These are phyloP conservation scores for Corydoras maculifer DNA, from an alignment of 2,113 vertebrate species.

Conservation along the genomic window DNA sequence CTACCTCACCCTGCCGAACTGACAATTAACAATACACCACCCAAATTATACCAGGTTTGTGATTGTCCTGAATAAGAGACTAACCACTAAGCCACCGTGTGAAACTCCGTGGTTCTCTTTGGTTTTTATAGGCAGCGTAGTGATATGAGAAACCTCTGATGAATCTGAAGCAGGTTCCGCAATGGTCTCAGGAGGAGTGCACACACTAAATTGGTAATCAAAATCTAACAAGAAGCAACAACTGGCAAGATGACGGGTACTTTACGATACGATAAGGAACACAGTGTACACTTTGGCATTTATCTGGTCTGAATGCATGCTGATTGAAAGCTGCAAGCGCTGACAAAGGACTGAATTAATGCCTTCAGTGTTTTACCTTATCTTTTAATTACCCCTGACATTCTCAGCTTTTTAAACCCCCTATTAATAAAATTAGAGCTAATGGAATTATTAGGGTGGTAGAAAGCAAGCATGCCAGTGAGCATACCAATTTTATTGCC, in stretches of 20 bases:
- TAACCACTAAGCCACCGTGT: too few species aligned
- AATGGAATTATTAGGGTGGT: slow-evolving; percentile 56
- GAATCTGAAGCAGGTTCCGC: too few species aligned
- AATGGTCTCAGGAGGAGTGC: too few species aligned
- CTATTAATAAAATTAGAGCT: slow-evolving; percentile 65
- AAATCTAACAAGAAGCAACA: background rate
- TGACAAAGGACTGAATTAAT: slow-evolving; percentile 26
- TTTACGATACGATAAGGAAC: slow-evolving; percentile 4
- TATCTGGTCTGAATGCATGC: background rate
- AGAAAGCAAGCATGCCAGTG: slow-evolving; percentile 38
- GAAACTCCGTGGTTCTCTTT: too few species aligned
- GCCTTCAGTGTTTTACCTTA: slow-evolving; percentile 57
- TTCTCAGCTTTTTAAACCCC: slow-evolving; percentile 47
- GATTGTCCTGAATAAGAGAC: too few species aligned
- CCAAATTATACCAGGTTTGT: too few species aligned
- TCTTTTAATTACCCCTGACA: slow-evolving; percentile 72
- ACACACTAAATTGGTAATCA: too few species aligned
- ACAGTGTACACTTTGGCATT: background rate
- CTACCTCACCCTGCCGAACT: too few species aligned
- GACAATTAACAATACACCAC: too few species aligned
- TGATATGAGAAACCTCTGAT: too few species aligned
- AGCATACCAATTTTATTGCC: slow-evolving; percentile 15
- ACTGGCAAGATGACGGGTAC: background rate
- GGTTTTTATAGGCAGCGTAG: too few species aligned
- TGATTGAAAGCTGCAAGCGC: background rate